Evolutionary conservation across 2,888 invertebrate species (phyloP).

Genomic region (Papilio elwesi): DNA sequence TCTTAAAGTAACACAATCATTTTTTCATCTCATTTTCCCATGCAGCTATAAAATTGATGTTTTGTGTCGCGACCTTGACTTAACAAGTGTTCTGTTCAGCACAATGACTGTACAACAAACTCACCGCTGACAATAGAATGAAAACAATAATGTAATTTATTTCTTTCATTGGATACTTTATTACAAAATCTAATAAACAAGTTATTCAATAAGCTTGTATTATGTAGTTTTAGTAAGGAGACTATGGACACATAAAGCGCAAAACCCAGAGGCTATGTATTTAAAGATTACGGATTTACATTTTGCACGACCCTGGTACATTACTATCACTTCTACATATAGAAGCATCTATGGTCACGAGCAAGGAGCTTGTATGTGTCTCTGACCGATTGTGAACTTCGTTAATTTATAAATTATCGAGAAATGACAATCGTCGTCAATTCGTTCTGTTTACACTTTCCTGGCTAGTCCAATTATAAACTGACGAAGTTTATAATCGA

Average conservation of each 20-base stretch:
- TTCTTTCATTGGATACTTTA: background rate
- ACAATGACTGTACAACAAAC: constrained; percentile 14
- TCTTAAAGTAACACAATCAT: background rate
- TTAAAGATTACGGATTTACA: no score
- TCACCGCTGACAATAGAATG: constrained; percentile 28
- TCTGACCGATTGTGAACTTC: no score
- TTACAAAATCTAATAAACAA: constrained; percentile 7
- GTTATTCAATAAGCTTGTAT: background rate
- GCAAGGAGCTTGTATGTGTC: no score
- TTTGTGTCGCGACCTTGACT: constrained; percentile 29
- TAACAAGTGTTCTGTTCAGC: constrained; percentile 18
- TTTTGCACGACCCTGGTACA: no score
- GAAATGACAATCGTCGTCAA: no score
- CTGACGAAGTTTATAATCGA: no score
- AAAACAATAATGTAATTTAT: constrained; percentile 29
- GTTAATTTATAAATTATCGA: no score
- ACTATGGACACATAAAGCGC: background rate
- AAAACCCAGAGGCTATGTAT: no score
- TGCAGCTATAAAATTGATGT: constrained; percentile 24
- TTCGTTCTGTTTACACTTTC: no score
- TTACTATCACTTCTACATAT: no score
- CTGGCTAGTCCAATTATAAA: no score
- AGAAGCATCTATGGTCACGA: no score
- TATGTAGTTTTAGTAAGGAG: background rate
- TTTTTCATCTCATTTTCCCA: background rate